phyloP scores from a whole-genome alignment of 1,140 invertebrate genomes.

The Odontomachus brunneus region DNA sequence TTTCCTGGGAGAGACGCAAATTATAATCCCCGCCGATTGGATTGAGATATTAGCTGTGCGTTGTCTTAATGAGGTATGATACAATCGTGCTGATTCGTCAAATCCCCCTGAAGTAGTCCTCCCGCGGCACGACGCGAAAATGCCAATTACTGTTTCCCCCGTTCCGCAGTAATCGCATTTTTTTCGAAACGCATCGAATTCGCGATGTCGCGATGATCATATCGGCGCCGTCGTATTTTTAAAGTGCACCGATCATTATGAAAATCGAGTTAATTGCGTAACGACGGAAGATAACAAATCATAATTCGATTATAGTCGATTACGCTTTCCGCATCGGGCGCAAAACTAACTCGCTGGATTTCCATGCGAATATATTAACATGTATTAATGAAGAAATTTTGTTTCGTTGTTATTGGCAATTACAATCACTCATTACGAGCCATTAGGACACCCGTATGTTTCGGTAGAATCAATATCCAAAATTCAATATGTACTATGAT shows the following conservation, averaged over 20 bases:
- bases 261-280: slow-evolving; percentile 51
- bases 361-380: slow-evolving; percentile 53
- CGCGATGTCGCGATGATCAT: background rate
- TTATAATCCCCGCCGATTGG: slow-evolving; percentile 69
- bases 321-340: slow-evolving; percentile 37
- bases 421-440: slow-evolving; percentile 27
- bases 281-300: slow-evolving; percentile 30
- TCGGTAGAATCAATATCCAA: slow-evolving; percentile 16
- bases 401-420: slow-evolving; percentile 44
- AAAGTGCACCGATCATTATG: slow-evolving; percentile 22
- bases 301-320: slow-evolving; percentile 44
- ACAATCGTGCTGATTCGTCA: background rate
- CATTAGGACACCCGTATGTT: slow-evolving; percentile 19
- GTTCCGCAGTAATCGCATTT: slow-evolving; percentile 23
- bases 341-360: slow-evolving; percentile 49
- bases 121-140: background rate
- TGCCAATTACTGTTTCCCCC: background rate
- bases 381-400: slow-evolving; percentile 58
- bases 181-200: background rate
- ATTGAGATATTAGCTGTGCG: slow-evolving; percentile 59
- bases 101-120: background rate
- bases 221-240: slow-evolving; percentile 24
- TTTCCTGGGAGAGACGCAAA: slow-evolving; percentile 54
- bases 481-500: slow-evolving; percentile 19
- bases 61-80: slow-evolving; percentile 23